A percentile compares a stretch with the other conserved stretches of the same genome.
Evolutionary conservation across 2,797 vertebrate genomes (phyloP).

Genomic region (Orestias chungarensis): DNA sequence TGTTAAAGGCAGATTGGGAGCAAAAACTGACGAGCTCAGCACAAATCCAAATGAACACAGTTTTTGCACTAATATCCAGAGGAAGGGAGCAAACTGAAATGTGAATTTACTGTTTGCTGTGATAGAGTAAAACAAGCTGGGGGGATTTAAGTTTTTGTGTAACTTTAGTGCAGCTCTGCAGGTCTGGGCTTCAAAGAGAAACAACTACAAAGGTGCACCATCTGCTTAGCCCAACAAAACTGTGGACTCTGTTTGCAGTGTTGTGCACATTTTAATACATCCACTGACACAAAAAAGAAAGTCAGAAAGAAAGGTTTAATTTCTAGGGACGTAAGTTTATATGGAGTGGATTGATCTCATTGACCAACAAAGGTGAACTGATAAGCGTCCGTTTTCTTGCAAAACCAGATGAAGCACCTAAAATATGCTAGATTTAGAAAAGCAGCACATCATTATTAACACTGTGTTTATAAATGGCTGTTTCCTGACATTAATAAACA

Average conservation of each 20-base stretch:
- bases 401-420: too few species aligned
- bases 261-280: not conserved
- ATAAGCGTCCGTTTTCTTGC: too few species aligned
- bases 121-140: not conserved
- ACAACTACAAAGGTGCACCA: not conserved
- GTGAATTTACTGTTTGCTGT: not conserved
- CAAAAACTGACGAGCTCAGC: constrained; percentile 1
- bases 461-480: too few species aligned
- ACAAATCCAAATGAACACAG: not conserved
- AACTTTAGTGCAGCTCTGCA: not conserved
- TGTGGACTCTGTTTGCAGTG: not conserved
- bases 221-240: not conserved
- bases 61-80: not conserved
- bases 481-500: too few species aligned
- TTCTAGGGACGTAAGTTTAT: too few species aligned
- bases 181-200: not conserved
- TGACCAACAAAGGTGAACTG: too few species aligned
- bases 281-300: not conserved
- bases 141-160: not conserved
- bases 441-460: too few species aligned
- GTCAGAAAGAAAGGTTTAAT: not conserved
- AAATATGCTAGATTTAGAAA: too few species aligned
- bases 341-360: too few species aligned
- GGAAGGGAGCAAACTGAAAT: constrained; percentile 2
- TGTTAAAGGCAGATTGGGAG: not conserved